phyloP scores from a whole-genome alignment of 2,888 invertebrate species.

The Embidobia sp. region DNA sequence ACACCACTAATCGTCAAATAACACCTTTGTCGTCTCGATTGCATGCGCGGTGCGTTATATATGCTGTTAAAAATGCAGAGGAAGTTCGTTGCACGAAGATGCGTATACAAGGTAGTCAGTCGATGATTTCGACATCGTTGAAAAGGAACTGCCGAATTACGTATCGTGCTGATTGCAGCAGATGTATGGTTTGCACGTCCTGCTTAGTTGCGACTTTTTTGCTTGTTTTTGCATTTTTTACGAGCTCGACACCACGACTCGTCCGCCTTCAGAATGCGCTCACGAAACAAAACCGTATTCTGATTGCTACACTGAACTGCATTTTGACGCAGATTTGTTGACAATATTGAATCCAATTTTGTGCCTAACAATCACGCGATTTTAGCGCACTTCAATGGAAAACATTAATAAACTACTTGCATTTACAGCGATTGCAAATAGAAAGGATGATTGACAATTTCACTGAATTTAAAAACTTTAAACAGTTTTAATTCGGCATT shows the following conservation, averaged over 20 bases:
- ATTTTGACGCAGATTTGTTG: too few species aligned
- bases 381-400: too few species aligned
- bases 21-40: constrained; percentile 62
- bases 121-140: constrained; percentile 54
- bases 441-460: too few species aligned
- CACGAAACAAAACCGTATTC: constrained; percentile 12
- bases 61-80: constrained; percentile 45
- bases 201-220: constrained; percentile 29
- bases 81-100: constrained; percentile 52
- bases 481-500: too few species aligned
- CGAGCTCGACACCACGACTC: constrained; percentile 12
- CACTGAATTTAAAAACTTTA: too few species aligned
- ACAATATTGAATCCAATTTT: too few species aligned
- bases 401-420: too few species aligned
- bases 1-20: constrained; percentile 59
- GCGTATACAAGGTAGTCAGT: constrained; percentile 37
- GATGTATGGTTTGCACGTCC: constrained; percentile 37
- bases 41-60: constrained; percentile 45
- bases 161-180: constrained; percentile 53
- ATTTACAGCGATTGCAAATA: too few species aligned
- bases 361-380: too few species aligned
- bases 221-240: constrained; percentile 27
- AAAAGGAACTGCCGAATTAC: constrained; percentile 57
- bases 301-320: too few species aligned
- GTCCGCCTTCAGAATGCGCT: neutral